These are phyloP conservation scores for Timema podura DNA, from an alignment of 2,888 invertebrate genomes.

Conservation along the genomic window DNA sequence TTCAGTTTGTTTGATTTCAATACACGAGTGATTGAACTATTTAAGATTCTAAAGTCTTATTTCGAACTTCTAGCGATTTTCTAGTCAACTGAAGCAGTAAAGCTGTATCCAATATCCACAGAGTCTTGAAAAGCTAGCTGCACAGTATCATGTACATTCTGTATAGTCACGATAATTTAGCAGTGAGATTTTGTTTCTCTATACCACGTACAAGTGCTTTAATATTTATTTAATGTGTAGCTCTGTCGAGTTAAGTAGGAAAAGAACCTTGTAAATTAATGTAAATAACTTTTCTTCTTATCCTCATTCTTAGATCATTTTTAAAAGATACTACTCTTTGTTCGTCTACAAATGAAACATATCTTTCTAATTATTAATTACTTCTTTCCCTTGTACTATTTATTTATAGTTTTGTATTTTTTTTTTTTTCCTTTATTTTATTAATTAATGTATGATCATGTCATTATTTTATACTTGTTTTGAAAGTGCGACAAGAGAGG, in stretches of 20 bases:
- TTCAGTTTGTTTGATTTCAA: too few relatives aligned
- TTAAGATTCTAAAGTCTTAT: too few relatives aligned
- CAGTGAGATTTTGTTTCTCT: constrained; percentile 5
- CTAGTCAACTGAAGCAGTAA: too few relatives aligned
- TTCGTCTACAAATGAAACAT: not conserved
- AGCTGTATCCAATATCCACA: too few relatives aligned
- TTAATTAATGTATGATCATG: too few relatives aligned
- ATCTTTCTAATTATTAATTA: not conserved
- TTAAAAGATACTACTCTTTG: not conserved
- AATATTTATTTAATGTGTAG: constrained; percentile 14
- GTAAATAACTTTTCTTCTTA: not conserved
- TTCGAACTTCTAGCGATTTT: too few relatives aligned
- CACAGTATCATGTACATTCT: not conserved
- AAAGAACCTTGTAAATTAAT: constrained; percentile 2
- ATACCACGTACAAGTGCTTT: constrained; percentile 7
- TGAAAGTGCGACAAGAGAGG: too few relatives aligned
- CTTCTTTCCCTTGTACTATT: not conserved
- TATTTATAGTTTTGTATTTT: too few relatives aligned
- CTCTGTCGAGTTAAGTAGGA: constrained; percentile 2
- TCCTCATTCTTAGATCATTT: not conserved
- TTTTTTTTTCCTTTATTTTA: too few relatives aligned
- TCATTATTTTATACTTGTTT: too few relatives aligned
- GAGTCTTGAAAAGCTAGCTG: not conserved
- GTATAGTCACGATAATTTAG: constrained; percentile 11
- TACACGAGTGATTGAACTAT: too few relatives aligned